These are phyloP conservation scores for Trachelipus rathkii DNA, from an alignment of 1,140 invertebrate species.

Conservation along the genomic window DNA sequence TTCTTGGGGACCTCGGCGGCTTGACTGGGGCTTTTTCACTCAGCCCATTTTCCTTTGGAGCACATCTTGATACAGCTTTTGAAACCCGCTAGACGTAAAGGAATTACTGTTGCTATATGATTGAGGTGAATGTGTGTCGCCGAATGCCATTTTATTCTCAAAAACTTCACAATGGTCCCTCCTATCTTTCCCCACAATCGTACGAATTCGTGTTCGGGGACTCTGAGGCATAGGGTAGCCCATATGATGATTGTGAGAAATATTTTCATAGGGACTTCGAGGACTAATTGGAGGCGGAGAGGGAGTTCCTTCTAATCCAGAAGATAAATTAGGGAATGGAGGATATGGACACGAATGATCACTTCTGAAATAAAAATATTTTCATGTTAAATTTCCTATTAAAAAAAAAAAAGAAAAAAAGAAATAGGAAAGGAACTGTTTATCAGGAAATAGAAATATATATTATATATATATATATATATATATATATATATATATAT, in stretches of 20 bases:
- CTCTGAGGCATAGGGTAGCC: conserved; percentile 38
- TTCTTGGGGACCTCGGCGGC: conserved; percentile 35
- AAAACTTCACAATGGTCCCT: conserved; percentile 33
- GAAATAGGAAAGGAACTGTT: too few relatives aligned
- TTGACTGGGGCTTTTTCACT: conserved; percentile 28
- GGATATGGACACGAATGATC: conserved; percentile 7
- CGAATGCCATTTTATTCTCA: conserved; percentile 35
- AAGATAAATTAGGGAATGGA: conserved; percentile 12
- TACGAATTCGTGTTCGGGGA: conserved; percentile 34
- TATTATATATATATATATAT: too few relatives aligned
- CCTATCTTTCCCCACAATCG: conserved; percentile 32
- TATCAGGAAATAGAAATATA: too few relatives aligned
- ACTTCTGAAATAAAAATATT: conserved; percentile 35
- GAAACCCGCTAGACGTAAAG: too few relatives aligned
- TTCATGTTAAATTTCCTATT: background rate
- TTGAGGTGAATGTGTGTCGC: background rate
- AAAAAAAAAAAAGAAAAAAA: too few relatives aligned
- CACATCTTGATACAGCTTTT: too few relatives aligned
- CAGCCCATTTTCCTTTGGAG: conserved; percentile 19
- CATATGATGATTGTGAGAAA: conserved; percentile 29
- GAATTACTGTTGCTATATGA: too few relatives aligned
- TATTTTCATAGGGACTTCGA: conserved; percentile 38
- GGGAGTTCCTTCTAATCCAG: conserved; percentile 26
- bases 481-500: too few relatives aligned
- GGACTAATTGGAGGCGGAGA: conserved; percentile 35